These are phyloP conservation scores for Lycorma delicatula DNA, from an alignment of 1,140 invertebrate species.

Conservation along the genomic window DNA sequence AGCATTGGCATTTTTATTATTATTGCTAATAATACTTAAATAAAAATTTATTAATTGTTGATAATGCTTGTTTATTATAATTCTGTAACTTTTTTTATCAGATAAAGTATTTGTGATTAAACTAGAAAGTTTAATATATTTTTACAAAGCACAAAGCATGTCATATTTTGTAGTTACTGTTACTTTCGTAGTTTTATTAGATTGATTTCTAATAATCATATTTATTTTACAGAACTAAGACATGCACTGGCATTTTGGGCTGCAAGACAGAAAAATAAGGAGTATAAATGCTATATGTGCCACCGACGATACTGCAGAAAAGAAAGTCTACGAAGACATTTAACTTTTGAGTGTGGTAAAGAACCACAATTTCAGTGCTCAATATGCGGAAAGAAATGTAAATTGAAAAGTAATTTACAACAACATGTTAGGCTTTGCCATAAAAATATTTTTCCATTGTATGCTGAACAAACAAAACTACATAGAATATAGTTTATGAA, in stretches of 20 bases:
- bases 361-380: slow-evolving; percentile 23
- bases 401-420: slow-evolving; percentile 24
- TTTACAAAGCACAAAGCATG: too few species aligned
- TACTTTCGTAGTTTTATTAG: too few species aligned
- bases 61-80: too few species aligned
- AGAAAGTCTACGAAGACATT: slow-evolving; percentile 43
- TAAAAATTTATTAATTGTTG: too few species aligned
- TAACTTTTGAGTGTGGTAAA: slow-evolving; percentile 54
- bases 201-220: too few species aligned
- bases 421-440: slow-evolving; percentile 17
- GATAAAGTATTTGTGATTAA: too few species aligned
- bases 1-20: too few species aligned
- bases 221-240: neutral
- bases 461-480: neutral
- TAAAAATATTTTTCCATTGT: slow-evolving; percentile 14
- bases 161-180: too few species aligned
- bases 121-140: too few species aligned
- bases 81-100: too few species aligned
- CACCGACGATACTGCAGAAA: slow-evolving; percentile 32
- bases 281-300: slow-evolving; percentile 24
- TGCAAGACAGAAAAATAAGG: neutral
- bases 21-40: too few species aligned
- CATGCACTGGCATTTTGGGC: neutral
- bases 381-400: slow-evolving; percentile 25
- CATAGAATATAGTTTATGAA: too few species aligned